phyloP scores from a whole-genome alignment of 53 echinoderm and acorn worm genomes.

The Actinopyga echinites region DNA sequence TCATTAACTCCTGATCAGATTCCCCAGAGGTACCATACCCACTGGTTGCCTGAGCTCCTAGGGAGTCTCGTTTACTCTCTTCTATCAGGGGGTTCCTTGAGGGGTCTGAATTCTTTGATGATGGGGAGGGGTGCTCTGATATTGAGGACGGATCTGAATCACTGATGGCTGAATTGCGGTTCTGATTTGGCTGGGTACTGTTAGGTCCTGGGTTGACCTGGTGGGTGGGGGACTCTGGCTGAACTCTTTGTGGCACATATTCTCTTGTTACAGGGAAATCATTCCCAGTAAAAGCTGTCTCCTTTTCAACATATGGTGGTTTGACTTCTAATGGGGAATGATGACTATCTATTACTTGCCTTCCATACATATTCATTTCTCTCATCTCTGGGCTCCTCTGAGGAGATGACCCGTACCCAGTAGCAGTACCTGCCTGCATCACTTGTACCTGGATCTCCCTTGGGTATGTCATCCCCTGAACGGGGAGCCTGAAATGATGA shows the following conservation, averaged over 20 bases:
- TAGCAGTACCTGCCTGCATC: constrained; percentile 16
- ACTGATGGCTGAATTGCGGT: constrained; percentile 34
- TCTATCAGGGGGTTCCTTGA: background rate
- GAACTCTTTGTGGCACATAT: background rate
- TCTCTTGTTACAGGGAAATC: background rate
- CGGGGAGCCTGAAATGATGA: constrained; percentile 71
- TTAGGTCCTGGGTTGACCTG: background rate
- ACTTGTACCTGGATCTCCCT: constrained; percentile 43
- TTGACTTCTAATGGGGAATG: background rate
- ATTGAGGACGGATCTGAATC: constrained; percentile 50
- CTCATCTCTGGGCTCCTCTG: constrained; percentile 28
- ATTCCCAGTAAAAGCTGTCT: constrained; percentile 6
- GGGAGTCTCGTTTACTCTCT: constrained; percentile 28
- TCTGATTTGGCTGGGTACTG: constrained; percentile 1
- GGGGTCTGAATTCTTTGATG: background rate
- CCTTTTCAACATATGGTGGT: background rate
- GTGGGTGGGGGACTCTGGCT: constrained; percentile 43
- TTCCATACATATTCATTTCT: constrained; percentile 23
- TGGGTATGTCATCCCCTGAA: constrained; percentile 52
- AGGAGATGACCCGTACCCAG: background rate
- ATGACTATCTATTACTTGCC: background rate
- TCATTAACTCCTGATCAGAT: constrained; percentile 51
- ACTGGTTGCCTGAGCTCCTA: constrained; percentile 57
- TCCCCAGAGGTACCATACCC: constrained; percentile 76
- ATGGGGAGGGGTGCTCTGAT: constrained; percentile 56